Conservation (phyloP, 2,113 vertebrate genomes). For the Gila orcuttii region DNA sequence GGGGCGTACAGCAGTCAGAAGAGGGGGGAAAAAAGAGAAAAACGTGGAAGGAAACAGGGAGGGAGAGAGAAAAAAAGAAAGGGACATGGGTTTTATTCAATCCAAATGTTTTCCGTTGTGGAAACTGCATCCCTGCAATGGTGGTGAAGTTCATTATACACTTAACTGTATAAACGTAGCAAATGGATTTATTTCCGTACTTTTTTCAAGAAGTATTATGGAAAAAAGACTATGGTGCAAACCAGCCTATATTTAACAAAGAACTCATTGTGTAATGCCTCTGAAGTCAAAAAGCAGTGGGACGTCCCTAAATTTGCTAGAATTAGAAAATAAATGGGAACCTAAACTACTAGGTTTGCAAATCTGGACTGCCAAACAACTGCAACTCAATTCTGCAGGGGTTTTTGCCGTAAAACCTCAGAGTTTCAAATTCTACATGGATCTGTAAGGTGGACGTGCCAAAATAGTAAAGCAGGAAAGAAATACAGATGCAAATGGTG, state of each 20-base stretch:
- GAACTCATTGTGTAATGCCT: constrained; percentile 61
- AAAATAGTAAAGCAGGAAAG: background rate
- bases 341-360: constrained; percentile 18
- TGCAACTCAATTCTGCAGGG: background rate
- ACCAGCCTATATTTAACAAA: constrained; percentile 65
- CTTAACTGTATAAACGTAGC: constrained; percentile 58
- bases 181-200: constrained; percentile 55
- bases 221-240: constrained; percentile 54
- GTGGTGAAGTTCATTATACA: constrained; percentile 59
- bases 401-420: constrained; percentile 17
- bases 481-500: background rate
- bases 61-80: constrained; percentile 37
- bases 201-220: constrained; percentile 67
- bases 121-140: constrained; percentile 67
- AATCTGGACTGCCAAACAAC: background rate
- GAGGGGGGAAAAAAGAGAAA: constrained; percentile 41
- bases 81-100: constrained; percentile 33
- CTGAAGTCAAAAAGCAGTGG: constrained; percentile 31
- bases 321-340: constrained; percentile 31
- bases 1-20: constrained; percentile 67
- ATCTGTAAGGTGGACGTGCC: background rate
- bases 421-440: background rate
- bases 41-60: constrained; percentile 51
- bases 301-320: constrained; percentile 33
- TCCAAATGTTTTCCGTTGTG: constrained; percentile 67